Evolutionary conservation across 2,113 vertebrate genomes (phyloP).

Genomic region (Budorcas taxicolor): DNA sequence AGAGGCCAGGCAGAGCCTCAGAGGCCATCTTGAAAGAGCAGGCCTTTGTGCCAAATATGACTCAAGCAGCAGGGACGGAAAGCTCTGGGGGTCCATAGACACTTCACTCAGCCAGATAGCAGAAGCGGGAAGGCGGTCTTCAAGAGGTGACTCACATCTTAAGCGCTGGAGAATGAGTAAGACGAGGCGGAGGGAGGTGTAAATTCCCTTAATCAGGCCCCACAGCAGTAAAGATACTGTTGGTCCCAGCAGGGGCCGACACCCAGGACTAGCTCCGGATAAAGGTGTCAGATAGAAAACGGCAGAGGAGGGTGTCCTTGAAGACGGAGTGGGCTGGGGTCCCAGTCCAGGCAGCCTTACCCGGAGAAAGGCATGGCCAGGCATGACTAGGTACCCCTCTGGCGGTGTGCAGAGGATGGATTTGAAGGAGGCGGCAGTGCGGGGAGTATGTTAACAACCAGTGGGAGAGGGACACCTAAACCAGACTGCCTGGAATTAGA

Average conservation of each 20-base stretch:
- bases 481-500: neutral
- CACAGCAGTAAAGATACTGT: neutral
- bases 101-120: neutral
- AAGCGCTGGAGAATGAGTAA: neutral
- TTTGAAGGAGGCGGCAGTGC: neutral
- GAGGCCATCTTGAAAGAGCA: neutral
- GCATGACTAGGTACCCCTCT: neutral
- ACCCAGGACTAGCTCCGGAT: neutral
- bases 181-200: neutral
- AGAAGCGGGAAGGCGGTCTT: neutral
- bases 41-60: neutral
- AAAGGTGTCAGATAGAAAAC: neutral
- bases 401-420: neutral
- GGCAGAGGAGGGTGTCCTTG: neutral
- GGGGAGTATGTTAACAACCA: neutral
- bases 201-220: neutral
- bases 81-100: neutral
- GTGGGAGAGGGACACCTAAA: neutral
- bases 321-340: neutral
- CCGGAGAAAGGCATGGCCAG: neutral
- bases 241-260: neutral
- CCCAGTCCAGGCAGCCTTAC: neutral
- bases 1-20: neutral
- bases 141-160: constrained; percentile 15
- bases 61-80: neutral